These are phyloP conservation scores for Drosophila micromelanica DNA, from an alignment of 1,140 invertebrate species.

Conservation along the genomic window DNA sequence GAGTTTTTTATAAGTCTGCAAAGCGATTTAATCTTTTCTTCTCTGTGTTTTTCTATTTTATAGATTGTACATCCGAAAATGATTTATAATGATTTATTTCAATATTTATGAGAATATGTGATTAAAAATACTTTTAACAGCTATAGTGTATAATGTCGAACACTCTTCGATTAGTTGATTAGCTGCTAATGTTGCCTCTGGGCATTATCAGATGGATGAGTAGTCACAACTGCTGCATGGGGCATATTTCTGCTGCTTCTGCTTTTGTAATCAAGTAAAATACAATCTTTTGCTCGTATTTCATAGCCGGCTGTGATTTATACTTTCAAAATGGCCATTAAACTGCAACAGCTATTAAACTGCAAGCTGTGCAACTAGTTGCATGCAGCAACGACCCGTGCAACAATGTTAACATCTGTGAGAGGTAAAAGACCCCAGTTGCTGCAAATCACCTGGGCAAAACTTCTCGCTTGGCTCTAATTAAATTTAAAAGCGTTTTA, in stretches of 20 bases:
- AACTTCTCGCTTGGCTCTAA: slow-evolving; percentile 55
- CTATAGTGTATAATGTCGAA: too few relatives aligned
- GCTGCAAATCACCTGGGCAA: slow-evolving; percentile 17
- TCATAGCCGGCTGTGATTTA: slow-evolving; percentile 67
- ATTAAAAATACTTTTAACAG: too few relatives aligned
- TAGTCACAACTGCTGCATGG: slow-evolving; percentile 31
- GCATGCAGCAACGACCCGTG: slow-evolving; percentile 37
- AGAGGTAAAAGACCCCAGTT: slow-evolving; percentile 12
- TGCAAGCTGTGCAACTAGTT: slow-evolving; percentile 62
- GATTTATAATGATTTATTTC: too few relatives aligned
- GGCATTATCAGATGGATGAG: slow-evolving; percentile 47
- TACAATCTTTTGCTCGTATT: slow-evolving; percentile 57
- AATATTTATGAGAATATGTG: too few relatives aligned
- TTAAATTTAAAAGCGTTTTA: slow-evolving; percentile 72
- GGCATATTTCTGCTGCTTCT: slow-evolving; percentile 37
- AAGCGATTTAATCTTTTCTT: too few relatives aligned
- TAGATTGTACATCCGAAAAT: too few relatives aligned
- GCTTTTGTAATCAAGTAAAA: slow-evolving; percentile 65
- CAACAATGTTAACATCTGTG: slow-evolving; percentile 18
- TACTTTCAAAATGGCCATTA: slow-evolving; percentile 65
- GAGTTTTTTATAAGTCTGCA: too few relatives aligned
- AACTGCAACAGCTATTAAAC: slow-evolving; percentile 47
- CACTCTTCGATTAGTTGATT: too few relatives aligned
- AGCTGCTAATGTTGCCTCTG: slow-evolving; percentile 8
- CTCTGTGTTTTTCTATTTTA: too few relatives aligned